Evolutionary conservation across 2,888 invertebrate species (phyloP), one percentile per base, ranked within the genome.

Genomic region (Girardia tigrina): DNA sequence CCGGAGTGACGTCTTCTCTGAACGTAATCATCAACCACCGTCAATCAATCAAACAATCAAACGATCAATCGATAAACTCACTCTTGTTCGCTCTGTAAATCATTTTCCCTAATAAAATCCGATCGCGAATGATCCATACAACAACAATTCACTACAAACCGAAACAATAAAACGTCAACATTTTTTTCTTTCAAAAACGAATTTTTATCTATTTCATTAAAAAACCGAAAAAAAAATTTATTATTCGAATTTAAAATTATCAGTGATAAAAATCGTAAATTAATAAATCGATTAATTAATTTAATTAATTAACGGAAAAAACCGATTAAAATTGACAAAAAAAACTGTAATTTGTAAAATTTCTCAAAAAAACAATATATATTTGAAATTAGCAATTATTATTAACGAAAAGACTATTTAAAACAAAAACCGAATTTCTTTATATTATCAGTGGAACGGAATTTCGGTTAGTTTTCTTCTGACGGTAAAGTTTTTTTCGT

Each of bases 21-120:
- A 1, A 4, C 12, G 14, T 14, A 16, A 42, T 69, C 8, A 12
- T 6, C 20, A 23, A 14, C 20, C 8, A 12, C 20, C 20, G 12
- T 8, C 8, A 12, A n/a, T n/a, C 8, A 12, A 23, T 14, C 8
- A 23, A 23, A 23, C 8, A 70, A 70, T 70, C 12, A 70, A 70
- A 23, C 20, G 20, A 20, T 70, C 20, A 70, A 12, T 70, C 8
- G n/a, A 73, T 20, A 16, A 27, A 74, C 75, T 75, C 28, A 76
- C 76, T 76, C 76, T 75, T 72, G 42, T 6, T 76, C 76, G 75
- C 76, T 76, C 16, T 72, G 75, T 26, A 74, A 23, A 16, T 76
- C 76, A 56, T 74, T 76, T n/a, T 76, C 76, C 28, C 71, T 23
- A 12, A 74, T 74, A 26, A 76, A 75, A 8, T 76, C 76, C 20